Evolutionary conservation across 2,888 invertebrate species (phyloP).

Genomic region (Stenodema calcarata): DNA sequence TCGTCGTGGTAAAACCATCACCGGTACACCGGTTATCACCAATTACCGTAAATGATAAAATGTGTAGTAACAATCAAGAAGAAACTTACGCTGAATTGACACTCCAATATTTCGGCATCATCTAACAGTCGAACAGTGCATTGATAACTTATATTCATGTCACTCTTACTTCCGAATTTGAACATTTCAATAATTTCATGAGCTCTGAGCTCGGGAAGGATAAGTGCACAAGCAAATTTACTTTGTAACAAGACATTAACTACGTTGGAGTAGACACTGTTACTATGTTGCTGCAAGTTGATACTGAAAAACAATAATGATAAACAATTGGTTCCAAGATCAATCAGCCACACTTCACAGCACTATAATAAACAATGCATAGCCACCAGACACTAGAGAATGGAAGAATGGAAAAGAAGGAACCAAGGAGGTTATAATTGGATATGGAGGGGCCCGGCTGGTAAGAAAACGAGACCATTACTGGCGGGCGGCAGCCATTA

Average conservation of each 20-base stretch:
- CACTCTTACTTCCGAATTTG: constrained; percentile 71
- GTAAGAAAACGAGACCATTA: no score
- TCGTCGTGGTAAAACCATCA: background rate
- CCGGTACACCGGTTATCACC: no score
- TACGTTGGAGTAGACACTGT: background rate
- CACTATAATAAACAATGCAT: background rate
- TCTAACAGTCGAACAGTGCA: constrained; percentile 88
- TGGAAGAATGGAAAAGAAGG: background rate
- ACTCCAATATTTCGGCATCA: constrained; percentile 89
- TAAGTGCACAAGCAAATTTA: background rate
- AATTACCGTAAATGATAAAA: no score
- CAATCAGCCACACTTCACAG: background rate
- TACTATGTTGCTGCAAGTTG: background rate
- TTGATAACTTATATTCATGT: constrained; percentile 79
- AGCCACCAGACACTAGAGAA: background rate
- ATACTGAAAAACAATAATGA: background rate
- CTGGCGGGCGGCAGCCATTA: no score
- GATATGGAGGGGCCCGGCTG: no score
- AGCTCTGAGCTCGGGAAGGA: background rate
- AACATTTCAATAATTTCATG: constrained; percentile 60
- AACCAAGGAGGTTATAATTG: no score
- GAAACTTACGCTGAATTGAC: constrained; percentile 85
- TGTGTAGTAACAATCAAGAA: background rate
- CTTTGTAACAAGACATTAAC: constrained; percentile 39
- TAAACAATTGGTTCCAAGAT: background rate